These are phyloP conservation scores for Malurus melanocephalus DNA, from an alignment of 2,113 vertebrate species.

Conservation along the genomic window DNA sequence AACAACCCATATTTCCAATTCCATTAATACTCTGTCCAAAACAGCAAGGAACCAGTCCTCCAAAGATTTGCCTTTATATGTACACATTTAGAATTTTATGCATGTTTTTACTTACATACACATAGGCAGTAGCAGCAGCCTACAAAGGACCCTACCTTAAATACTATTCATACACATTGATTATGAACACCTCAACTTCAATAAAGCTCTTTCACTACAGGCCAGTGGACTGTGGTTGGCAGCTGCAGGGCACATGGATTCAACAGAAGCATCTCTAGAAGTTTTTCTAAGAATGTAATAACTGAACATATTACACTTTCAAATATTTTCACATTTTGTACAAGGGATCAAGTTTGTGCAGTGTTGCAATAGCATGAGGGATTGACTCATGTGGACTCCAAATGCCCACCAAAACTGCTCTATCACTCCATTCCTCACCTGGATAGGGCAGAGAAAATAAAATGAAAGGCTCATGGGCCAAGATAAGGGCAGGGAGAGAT, in stretches of 20 bases:
- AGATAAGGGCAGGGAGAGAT: neutral
- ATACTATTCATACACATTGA: neutral
- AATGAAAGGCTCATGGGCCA: neutral
- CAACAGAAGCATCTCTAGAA: neutral
- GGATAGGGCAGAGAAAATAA: neutral
- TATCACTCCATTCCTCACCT: neutral
- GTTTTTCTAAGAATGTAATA: neutral
- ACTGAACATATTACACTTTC: neutral
- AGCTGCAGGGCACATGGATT: fast-evolving
- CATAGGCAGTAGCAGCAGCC: neutral
- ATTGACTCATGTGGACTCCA: neutral
- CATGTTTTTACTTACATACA: neutral
- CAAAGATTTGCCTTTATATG: neutral
- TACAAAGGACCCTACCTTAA: neutral
- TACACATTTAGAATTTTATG: neutral
- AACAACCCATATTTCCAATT: neutral
- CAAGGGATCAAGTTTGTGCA: neutral
- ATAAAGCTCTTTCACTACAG: neutral
- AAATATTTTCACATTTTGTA: neutral
- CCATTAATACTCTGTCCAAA: neutral
- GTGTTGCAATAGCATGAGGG: fast-evolving
- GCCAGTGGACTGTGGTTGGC: neutral
- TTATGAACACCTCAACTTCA: neutral
- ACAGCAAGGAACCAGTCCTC: neutral
- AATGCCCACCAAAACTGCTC: neutral